Conservation (phyloP, 2,113 vertebrate species). For the Phaetusa simplex region DNA sequence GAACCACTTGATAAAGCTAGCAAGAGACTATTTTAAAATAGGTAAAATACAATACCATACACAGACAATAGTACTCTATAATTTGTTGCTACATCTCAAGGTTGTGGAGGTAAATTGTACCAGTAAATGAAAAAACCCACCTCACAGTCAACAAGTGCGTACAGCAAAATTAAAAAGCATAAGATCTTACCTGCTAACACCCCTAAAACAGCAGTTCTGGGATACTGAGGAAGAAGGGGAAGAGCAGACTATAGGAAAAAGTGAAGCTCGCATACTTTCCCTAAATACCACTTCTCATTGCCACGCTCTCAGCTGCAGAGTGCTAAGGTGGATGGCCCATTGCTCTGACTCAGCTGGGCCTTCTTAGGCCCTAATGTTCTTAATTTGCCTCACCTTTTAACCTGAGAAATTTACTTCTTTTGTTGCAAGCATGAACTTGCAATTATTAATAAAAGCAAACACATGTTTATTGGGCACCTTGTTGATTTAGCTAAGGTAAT, state of each 20-base stretch:
- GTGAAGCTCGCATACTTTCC: fast-evolving
- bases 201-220: not conserved
- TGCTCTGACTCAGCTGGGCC: not conserved
- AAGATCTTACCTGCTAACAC: not conserved
- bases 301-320: not conserved
- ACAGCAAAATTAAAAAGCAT: not conserved
- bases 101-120: not conserved
- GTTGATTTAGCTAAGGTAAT: not conserved
- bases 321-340: not conserved
- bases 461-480: not conserved
- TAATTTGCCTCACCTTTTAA: not conserved
- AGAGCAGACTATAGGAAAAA: not conserved
- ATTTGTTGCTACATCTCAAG: not conserved
- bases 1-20: not conserved
- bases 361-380: not conserved
- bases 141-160: fast-evolving
- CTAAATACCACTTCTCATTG: not conserved
- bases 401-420: not conserved
- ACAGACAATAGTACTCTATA: not conserved
- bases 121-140: not conserved
- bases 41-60: not conserved
- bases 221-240: fast-evolving
- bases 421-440: not conserved
- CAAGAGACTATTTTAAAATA: not conserved
- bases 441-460: not conserved